A percentile compares a stretch with the other conserved stretches of the same genome.
These are phyloP conservation scores for Pheosia gnoma DNA, from an alignment of 2,888 invertebrate species.

Conservation along the genomic window DNA sequence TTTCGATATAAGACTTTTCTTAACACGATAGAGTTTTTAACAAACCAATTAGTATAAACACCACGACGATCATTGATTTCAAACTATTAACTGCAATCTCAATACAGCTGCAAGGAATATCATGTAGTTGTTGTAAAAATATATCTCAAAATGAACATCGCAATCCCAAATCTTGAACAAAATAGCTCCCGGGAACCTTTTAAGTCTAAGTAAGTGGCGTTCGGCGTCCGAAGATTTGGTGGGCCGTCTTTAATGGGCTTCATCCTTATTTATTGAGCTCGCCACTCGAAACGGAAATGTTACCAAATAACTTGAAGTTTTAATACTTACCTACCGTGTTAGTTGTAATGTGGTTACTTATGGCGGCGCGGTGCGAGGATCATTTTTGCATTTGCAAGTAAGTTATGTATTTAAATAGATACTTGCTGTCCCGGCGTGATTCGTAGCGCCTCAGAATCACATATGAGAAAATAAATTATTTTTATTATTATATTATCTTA, in stretches of 20 bases:
- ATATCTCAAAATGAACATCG: conserved; percentile 71
- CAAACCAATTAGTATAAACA: no score
- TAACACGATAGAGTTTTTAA: no score
- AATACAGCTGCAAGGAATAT: conserved; percentile 25
- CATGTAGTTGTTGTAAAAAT: conserved; percentile 48
- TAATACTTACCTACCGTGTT: conserved; percentile 18
- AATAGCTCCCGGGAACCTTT: conserved; percentile 77
- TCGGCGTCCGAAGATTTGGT: conserved; percentile 82
- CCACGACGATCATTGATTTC: no score
- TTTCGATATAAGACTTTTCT: no score
- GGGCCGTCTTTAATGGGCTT: conserved; percentile 82
- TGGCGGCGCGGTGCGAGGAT: conserved; percentile 6
- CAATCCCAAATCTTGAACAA: conserved; percentile 80
- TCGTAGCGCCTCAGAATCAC: no score
- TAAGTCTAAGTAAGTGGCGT: conserved; percentile 84
- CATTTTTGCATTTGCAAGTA: conserved; percentile 6
- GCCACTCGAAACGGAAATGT: conserved; percentile 61
- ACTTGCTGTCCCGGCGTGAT: no score
- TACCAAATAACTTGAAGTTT: conserved; percentile 67
- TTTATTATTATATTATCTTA: no score
- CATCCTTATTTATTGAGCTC: conserved; percentile 83
- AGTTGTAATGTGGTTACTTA: conserved; percentile 4
- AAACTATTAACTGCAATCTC: no score
- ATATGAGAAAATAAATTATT: no score
- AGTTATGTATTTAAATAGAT: no score